Evolutionary conservation across 2,888 invertebrate genomes (phyloP).

Genomic region (Dynastes grantii): DNA sequence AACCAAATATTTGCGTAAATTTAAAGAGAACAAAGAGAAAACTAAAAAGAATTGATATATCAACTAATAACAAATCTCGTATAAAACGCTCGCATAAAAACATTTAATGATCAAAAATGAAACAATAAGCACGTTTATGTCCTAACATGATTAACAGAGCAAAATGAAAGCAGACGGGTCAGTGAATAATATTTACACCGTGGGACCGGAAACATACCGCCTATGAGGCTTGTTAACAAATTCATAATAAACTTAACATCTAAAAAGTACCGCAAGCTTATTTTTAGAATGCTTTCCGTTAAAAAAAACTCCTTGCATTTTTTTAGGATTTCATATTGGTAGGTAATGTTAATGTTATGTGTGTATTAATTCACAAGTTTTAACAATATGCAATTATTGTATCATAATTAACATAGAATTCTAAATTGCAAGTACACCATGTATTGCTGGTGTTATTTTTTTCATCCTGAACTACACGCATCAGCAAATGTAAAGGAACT

Average conservation of each 20-base stretch:
- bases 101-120: background rate
- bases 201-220: background rate
- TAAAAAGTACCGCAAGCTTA: background rate
- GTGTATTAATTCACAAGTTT: too few species aligned
- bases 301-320: too few species aligned
- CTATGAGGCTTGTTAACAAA: background rate
- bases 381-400: too few species aligned
- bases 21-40: slow-evolving; percentile 32
- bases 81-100: slow-evolving; percentile 17
- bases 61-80: slow-evolving; percentile 24
- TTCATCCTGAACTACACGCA: too few species aligned
- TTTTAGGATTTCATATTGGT: too few species aligned
- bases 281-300: background rate
- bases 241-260: background rate
- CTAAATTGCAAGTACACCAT: too few species aligned
- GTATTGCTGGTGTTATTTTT: too few species aligned
- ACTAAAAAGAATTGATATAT: background rate
- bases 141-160: background rate
- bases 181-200: slow-evolving; percentile 14
- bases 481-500: too few species aligned
- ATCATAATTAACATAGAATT: too few species aligned
- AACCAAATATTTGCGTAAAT: slow-evolving; percentile 54
- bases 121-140: slow-evolving; percentile 10
- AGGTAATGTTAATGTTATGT: too few species aligned
- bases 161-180: background rate